Percentiles rank a stretch among this genome's conserved stretches.
These are phyloP conservation scores for Fukomys damarensis DNA, from an alignment of 2,113 vertebrate species.

Conservation along the genomic window DNA sequence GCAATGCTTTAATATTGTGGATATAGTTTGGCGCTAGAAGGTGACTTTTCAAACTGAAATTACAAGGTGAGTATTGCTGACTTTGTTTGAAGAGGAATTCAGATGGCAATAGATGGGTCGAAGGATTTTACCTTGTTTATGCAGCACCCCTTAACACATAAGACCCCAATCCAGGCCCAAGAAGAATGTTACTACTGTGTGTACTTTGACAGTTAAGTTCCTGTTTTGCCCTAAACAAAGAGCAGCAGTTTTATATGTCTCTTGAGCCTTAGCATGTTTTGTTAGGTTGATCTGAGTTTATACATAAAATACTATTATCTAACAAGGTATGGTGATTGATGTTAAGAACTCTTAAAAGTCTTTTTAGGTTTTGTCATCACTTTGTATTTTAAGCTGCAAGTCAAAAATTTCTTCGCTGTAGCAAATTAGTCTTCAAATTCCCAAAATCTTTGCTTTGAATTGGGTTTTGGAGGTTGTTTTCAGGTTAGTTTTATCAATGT, in stretches of 20 bases:
- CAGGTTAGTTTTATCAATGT: neutral
- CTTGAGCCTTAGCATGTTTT: neutral
- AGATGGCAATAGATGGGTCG: neutral
- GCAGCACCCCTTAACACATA: neutral
- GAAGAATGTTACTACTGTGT: neutral
- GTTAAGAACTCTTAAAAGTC: constrained; percentile 7
- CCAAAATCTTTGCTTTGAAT: constrained; percentile 54
- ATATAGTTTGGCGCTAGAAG: constrained; percentile 65
- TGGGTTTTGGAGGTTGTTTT: constrained; percentile 63
- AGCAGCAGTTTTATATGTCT: neutral
- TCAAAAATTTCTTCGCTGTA: neutral
- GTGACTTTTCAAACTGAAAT: constrained; percentile 64
- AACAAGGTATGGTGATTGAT: neutral
- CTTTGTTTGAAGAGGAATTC: constrained; percentile 49
- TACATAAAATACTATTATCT: neutral
- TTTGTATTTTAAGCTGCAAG: constrained; percentile 27
- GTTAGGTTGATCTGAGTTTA: neutral
- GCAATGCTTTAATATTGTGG: constrained; percentile 54
- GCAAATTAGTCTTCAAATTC: neutral
- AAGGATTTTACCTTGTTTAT: constrained; percentile 9
- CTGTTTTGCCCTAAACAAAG: constrained; percentile 1
- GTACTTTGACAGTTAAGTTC: neutral
- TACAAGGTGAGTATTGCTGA: constrained; percentile 79
- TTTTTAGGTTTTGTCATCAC: constrained; percentile 2
- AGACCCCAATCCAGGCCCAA: neutral